Evolutionary conservation across 2,797 vertebrate genomes (phyloP), one percentile per base, ranked within the genome.

Genomic region (Poecilia wingei): DNA sequence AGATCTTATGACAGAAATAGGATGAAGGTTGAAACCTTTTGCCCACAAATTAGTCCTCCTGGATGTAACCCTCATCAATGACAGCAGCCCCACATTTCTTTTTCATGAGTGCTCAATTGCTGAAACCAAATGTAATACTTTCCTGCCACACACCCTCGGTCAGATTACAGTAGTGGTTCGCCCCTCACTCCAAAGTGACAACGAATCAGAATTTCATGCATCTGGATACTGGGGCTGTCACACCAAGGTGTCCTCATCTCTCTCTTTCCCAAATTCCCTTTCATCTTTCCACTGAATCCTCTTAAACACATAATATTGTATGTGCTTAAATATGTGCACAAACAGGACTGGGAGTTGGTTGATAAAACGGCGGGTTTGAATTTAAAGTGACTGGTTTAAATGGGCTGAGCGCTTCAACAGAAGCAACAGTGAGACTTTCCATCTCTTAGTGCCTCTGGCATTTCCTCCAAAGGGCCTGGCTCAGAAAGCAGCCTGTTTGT

Each of bases 371-470:
- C 68, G 55, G 3, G 6, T 79, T 43, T 78, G 77, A 80, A 69
- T 70, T 45, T 33, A 75, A 80, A 84, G 78, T 28, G 76, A 88
- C 57, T 70, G 74, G 47, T 81, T 87, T 16, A 83, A 85, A 79
- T 57, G 74, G 82, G 16, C 14, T 66, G 33, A 39, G 61, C 69
- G 75, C 78, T 74, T 84, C 75, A 82, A 79, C 28, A 73, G 74
- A 86, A 86, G 85, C 82, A 89, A 78, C 82, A 79, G 82, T 14
- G 74, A 89, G 88, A 91, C 76, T 91, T 92, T 93, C 91, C 92
- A 93, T 90, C 89, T 80, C 89, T 80, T 78, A 88, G 84, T 70
- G 80, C 84, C 81, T 89, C 81, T 89, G 91, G 91, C 87, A 91
- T 92, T 92, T 92, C 88, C 92, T 91, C 83, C 59, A 51, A 87